Base-by-base conservation (phyloP, 2,888 invertebrate genomes). In the Trichopria drosophilae region DNA sequence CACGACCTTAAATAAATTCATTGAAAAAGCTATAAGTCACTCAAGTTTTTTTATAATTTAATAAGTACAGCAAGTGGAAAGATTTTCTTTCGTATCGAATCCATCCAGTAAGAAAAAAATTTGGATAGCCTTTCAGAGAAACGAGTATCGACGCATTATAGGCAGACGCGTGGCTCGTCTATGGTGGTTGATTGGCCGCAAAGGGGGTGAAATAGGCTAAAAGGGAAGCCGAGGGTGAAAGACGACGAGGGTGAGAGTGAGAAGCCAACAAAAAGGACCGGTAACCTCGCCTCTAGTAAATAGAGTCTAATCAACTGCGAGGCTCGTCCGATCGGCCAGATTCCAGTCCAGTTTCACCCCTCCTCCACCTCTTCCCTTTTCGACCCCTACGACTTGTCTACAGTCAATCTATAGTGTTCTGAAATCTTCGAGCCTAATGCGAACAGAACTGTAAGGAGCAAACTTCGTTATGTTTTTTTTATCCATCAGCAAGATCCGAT, bases 121-220 rank as follows among this genome's bases (percentile, higher is more conserved):
- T 54, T 54, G 47, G 43, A 44, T 32, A 51, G 54, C 40, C 50
- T 36, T 34, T 47, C 41, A 52, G 40, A 32, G 45, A 52, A 52
- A 42, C 51, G 43, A 43, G 51, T 54, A 54, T 51, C 51, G 51
- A 46, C 49, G 52, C 57, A 57, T 59, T 55, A 55, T 59, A 55
- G 53, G 45, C 55, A 57, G 65, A 63, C 67, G 67, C 68, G 72
- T 67, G 66, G 64, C 61, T 62, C 63, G 64, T 69, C 68, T 71
- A 71, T 73, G 68, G 71, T 65, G 66, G 66, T 69, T 75, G 73
- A 75, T 75, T 74, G 72, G 73, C 73, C 72, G 62, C 73, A 73
- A 73, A 68, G 69, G 69, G 70, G 65, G 66, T 62, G 69, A 67
- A 66, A 68, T 66, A 36, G 16, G 24, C 12, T n/a, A 19, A 47